Percentiles rank a stretch among this genome's conserved stretches.
Conservation (phyloP, 2,888 invertebrate genomes). For the Cosmia trapezina region DNA sequence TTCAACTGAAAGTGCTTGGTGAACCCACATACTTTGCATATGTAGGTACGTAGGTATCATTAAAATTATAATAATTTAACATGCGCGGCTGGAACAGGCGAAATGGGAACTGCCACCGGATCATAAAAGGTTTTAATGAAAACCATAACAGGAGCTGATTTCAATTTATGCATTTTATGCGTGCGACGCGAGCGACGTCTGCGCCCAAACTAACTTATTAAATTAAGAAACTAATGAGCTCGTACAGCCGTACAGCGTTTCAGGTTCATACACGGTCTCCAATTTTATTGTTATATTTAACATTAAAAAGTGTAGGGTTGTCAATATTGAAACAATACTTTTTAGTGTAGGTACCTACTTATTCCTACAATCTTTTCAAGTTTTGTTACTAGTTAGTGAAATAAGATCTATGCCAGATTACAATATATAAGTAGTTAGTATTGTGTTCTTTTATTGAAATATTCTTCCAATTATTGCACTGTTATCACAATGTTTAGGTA, state of each 20-base stretch:
- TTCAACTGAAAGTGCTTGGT: constrained; percentile 50
- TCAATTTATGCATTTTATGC: constrained; percentile 77
- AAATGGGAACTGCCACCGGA: constrained; percentile 72
- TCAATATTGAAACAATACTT: not conserved
- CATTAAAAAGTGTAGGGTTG: not conserved
- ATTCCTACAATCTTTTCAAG: not conserved
- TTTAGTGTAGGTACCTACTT: not conserved
- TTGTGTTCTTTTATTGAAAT: no score
- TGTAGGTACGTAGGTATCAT: constrained; percentile 54
- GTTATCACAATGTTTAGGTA: not conserved
- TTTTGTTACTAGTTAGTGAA: not conserved
- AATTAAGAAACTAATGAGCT: constrained; percentile 73
- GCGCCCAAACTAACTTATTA: constrained; percentile 69
- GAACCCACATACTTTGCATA: constrained; percentile 54
- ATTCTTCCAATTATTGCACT: not conserved
- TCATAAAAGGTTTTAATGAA: constrained; percentile 80
- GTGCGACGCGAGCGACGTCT: constrained; percentile 59
- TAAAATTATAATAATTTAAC: constrained; percentile 75
- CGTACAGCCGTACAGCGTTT: constrained; percentile 48
- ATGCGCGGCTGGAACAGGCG: constrained; percentile 70
- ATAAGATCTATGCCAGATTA: not conserved
- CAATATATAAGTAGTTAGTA: not conserved
- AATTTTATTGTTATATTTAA: constrained; percentile 27
- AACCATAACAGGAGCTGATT: constrained; percentile 76
- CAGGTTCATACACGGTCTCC: constrained; percentile 39